Conservation (phyloP, 2,113 vertebrate species). For the Mus pahari region DNA sequence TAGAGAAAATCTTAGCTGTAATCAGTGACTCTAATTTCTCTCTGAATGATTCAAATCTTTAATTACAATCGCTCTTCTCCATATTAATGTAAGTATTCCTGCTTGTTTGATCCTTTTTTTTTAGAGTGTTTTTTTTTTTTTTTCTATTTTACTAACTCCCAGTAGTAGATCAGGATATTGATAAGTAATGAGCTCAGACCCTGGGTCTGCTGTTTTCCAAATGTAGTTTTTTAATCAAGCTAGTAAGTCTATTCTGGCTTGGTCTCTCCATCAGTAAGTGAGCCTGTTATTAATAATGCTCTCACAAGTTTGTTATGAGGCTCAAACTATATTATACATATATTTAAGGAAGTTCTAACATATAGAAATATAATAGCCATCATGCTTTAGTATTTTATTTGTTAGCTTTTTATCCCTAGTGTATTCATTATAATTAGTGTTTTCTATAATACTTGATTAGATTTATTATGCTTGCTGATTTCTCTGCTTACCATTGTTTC, state of each 20-base stretch:
- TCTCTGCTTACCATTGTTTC: constrained; percentile 46
- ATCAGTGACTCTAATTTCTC: constrained; percentile 28
- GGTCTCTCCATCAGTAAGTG: not conserved
- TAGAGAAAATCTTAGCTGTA: constrained; percentile 26
- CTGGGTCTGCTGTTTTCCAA: not conserved
- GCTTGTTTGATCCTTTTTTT: not conserved
- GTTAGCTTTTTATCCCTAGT: not conserved
- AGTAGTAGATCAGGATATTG: not conserved
- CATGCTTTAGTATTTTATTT: constrained; percentile 58
- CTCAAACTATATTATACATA: constrained; percentile 11
- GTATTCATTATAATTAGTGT: constrained; percentile 54
- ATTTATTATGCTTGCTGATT: constrained; percentile 72
- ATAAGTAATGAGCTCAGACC: not conserved
- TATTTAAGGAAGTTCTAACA: not conserved
- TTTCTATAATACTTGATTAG: constrained; percentile 60
- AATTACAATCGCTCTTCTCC: not conserved
- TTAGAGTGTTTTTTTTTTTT: not conserved
- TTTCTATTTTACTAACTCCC: not conserved
- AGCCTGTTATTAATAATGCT: not conserved
- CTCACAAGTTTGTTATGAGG: constrained; percentile 25
- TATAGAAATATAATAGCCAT: not conserved
- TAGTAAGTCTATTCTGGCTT: not conserved
- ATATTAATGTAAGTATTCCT: constrained; percentile 4
- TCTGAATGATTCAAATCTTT: not conserved
- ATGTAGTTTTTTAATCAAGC: constrained; percentile 21